These are phyloP conservation scores for Chouioia cunea DNA, from an alignment of 2,888 invertebrate species.

Conservation along the genomic window DNA sequence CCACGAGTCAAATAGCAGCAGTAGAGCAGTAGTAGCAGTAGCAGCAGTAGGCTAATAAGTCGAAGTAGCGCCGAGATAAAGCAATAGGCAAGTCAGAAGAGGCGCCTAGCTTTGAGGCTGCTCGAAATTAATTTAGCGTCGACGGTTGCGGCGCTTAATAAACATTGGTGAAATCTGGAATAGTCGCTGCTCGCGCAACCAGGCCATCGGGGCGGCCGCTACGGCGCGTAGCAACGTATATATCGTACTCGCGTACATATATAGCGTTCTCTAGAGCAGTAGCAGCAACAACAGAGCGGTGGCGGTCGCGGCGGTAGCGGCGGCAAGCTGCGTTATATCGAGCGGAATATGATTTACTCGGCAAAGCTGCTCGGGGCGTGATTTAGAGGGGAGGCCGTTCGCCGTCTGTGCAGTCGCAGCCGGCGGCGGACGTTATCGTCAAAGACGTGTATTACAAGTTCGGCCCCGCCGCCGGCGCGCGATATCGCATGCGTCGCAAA, in stretches of 20 bases:
- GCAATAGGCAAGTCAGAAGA: too few species aligned
- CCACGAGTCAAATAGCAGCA: too few species aligned
- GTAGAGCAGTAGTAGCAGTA: too few species aligned
- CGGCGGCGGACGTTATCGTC: conserved; percentile 43
- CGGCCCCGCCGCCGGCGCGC: conserved; percentile 18
- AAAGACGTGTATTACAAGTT: conserved; percentile 46
- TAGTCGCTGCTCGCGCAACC: too few species aligned
- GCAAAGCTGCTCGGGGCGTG: conserved; percentile 46
- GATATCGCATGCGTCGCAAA: conserved; percentile 48
- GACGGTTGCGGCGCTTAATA: too few species aligned
- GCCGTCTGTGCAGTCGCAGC: conserved; percentile 11
- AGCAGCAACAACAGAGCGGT: conserved; percentile 1
- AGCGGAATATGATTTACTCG: conserved; percentile 48
- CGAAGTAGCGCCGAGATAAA: too few species aligned
- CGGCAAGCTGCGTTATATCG: conserved; percentile 33
- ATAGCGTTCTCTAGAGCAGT: too few species aligned
- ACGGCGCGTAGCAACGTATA: background rate
- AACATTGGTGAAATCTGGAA: too few species aligned
- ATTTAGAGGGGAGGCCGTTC: conserved; percentile 36
- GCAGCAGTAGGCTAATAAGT: too few species aligned
- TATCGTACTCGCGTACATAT: background rate
- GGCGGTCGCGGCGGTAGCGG: background rate
- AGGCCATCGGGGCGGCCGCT: background rate
- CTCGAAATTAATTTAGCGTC: too few species aligned
- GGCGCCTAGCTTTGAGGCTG: too few species aligned